Conservation (phyloP, 2,113 vertebrate genomes). For the Microtus montanus region DNA sequence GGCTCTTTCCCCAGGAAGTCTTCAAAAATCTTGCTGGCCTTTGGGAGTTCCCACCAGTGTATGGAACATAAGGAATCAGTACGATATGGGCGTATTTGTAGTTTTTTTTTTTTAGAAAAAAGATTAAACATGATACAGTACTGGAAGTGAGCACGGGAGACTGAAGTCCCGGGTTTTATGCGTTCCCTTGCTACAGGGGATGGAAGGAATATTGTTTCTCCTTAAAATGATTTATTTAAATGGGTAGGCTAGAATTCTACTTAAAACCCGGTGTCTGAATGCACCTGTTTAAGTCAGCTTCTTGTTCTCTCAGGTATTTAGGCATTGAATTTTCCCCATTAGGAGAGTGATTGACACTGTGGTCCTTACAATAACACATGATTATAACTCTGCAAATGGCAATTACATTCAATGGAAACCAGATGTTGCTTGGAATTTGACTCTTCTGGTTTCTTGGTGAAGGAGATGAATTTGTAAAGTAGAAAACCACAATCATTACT, state of each 20-base stretch:
- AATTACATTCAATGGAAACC: constrained; percentile 94
- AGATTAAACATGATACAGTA: constrained; percentile 73
- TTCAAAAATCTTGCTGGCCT: constrained; percentile 40
- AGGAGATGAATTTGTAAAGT: constrained; percentile 93
- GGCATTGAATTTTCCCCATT: constrained; percentile 89
- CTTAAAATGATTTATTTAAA: constrained; percentile 90
- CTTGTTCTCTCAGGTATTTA: constrained; percentile 91
- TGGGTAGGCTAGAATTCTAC: constrained; percentile 86
- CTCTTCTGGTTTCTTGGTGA: constrained; percentile 90
- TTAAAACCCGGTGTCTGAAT: constrained; percentile 87
- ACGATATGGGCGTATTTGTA: constrained; percentile 20
- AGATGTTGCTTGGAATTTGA: constrained; percentile 91
- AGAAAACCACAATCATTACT: constrained; percentile 93
- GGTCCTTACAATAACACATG: constrained; percentile 95
- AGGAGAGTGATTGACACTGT: constrained; percentile 92
- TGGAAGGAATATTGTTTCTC: constrained; percentile 85
- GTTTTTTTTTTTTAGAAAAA: background rate
- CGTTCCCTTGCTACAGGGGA: constrained; percentile 80
- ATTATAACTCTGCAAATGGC: constrained; percentile 94
- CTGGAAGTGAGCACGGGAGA: constrained; percentile 61
- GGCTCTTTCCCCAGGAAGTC: constrained; percentile 34
- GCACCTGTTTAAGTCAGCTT: constrained; percentile 90
- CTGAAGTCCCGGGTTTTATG: constrained; percentile 75
- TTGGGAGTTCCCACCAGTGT: background rate
- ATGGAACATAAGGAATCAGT: constrained; percentile 33